These are phyloP conservation scores for Cnemophilus loriae DNA, from an alignment of 2,113 vertebrate genomes.

Conservation along the genomic window DNA sequence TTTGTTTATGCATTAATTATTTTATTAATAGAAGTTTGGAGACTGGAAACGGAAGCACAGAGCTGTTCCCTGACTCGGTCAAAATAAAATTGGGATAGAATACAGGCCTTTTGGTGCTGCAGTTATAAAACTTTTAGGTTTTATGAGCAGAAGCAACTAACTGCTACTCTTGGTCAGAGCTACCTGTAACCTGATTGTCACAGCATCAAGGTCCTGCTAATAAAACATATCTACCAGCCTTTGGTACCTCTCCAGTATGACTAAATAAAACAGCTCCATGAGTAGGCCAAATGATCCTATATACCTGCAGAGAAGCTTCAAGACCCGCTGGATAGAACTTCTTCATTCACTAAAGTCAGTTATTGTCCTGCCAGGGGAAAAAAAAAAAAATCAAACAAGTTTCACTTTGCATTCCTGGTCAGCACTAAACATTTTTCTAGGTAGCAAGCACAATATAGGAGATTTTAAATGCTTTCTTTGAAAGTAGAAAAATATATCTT, in stretches of 20 bases:
- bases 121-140: background rate
- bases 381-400: background rate
- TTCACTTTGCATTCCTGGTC: slow-evolving; percentile 8
- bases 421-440: background rate
- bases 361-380: background rate
- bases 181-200: background rate
- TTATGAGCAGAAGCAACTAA: background rate
- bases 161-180: background rate
- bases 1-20: background rate
- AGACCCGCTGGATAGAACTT: background rate
- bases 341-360: background rate
- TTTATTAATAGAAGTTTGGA: background rate
- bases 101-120: background rate
- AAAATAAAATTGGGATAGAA: background rate
- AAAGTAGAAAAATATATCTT: slow-evolving; percentile 54
- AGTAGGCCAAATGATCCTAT: background rate
- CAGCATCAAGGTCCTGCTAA: background rate
- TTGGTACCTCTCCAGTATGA: background rate
- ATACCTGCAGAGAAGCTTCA: background rate
- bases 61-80: background rate
- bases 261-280: background rate
- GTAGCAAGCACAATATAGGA: slow-evolving; percentile 23
- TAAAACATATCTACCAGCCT: background rate
- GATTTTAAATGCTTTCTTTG: slow-evolving; percentile 52
- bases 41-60: background rate